Conservation (phyloP, 2,888 invertebrate genomes). For the Pollenia griseotomentosa region DNA sequence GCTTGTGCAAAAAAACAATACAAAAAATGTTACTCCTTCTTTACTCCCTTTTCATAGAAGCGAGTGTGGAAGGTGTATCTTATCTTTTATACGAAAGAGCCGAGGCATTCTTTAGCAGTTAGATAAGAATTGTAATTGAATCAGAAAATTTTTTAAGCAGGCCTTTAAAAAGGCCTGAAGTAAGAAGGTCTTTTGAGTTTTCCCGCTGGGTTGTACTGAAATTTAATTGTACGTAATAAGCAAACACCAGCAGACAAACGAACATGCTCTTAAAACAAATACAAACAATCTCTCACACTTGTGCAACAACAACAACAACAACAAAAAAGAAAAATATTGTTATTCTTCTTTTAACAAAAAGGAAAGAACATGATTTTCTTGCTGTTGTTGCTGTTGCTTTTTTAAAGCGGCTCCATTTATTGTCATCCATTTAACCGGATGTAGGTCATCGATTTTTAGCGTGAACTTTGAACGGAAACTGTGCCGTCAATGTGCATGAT, state of each 20-base stretch:
- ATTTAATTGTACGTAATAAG: not conserved
- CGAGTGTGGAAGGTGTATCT: no score
- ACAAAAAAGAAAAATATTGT: conserved; percentile 15
- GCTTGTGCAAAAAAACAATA: no score
- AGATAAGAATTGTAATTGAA: no score
- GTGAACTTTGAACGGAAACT: conserved; percentile 70
- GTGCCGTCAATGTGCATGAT: conserved; percentile 64
- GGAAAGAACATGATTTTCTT: conserved; percentile 29
- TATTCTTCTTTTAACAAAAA: conserved; percentile 43
- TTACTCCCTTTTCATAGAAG: no score
- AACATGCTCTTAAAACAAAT: conserved; percentile 30
- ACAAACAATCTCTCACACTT: conserved; percentile 20
- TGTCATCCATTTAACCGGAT: conserved; percentile 71
- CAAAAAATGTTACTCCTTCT: no score
- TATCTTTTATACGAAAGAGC: no score
- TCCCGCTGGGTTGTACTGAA: no score
- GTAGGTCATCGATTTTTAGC: conserved; percentile 73
- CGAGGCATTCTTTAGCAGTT: no score
- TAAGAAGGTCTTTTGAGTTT: no score
- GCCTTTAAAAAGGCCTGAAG: no score
- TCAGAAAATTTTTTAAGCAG: no score
- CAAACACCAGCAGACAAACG: not conserved
- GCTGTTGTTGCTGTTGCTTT: conserved; percentile 27
- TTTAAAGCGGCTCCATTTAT: conserved; percentile 66
- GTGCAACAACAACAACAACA: not conserved